phyloP scores from a whole-genome alignment of 1,140 invertebrate species.

The Anadara kagoshimensis region DNA sequence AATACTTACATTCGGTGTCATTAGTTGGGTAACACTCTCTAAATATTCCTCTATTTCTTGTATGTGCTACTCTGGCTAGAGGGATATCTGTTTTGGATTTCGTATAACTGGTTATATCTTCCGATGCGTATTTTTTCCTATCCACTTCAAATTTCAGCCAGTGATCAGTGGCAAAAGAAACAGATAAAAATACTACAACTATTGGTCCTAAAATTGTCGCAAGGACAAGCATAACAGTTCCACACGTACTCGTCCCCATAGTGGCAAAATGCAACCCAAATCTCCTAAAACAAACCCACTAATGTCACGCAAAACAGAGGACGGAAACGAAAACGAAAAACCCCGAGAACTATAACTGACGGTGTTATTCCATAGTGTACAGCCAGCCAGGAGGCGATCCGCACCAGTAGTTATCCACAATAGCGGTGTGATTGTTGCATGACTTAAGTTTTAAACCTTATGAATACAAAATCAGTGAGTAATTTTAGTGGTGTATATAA shows the following conservation, averaged over 20 bases:
- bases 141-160: conserved; percentile 66
- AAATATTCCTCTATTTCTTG: conserved; percentile 62
- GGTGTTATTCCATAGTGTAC: no score
- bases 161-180: conserved; percentile 67
- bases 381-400: no score
- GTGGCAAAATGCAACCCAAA: neutral
- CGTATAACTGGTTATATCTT: no score
- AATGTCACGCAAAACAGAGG: no score
- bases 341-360: no score
- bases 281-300: no score
- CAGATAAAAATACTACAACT: conserved; percentile 59
- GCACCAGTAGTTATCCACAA: no score
- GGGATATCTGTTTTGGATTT: neutral
- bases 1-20: conserved; percentile 63
- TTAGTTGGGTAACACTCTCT: conserved; percentile 66
- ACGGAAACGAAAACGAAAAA: no score
- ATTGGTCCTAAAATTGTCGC: conserved; percentile 61
- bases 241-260: conserved; percentile 55
- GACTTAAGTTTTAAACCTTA: no score
- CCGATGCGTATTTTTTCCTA: conserved; percentile 14
- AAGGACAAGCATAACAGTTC: conserved; percentile 51
- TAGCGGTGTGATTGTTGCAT: no score
- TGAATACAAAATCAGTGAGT: no score
- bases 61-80: conserved; percentile 45
- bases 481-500: no score